Percentiles rank a stretch among this genome's conserved stretches.
Conservation (phyloP, 2,888 invertebrate species). For the Listrodromus nycthemerus region DNA sequence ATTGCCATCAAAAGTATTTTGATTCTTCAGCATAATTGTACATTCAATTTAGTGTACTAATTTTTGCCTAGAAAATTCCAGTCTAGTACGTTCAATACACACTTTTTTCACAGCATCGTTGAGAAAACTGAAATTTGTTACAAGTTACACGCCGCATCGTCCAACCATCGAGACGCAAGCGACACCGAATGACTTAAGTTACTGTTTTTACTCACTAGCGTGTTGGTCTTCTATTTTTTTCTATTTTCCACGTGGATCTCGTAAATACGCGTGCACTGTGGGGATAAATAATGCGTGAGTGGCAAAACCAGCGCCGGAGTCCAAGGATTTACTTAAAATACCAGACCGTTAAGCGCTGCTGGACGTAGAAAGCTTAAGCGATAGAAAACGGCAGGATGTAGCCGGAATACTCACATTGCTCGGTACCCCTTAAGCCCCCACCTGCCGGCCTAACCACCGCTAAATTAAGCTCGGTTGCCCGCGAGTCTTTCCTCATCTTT, state of each 20-base stretch:
- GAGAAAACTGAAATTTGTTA: too few species aligned
- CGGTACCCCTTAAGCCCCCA: constrained; percentile 38
- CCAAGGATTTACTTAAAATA: constrained; percentile 74
- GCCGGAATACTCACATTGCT: constrained; percentile 34
- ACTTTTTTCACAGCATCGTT: too few species aligned
- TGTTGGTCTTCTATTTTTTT: constrained; percentile 32
- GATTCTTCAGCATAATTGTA: too few species aligned
- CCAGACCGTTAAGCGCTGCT: constrained; percentile 71
- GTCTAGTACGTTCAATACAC: too few species aligned
- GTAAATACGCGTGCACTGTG: constrained; percentile 53
- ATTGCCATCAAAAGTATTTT: too few species aligned
- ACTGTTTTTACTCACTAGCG: background rate
- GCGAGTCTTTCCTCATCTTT: constrained; percentile 62
- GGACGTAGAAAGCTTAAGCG: constrained; percentile 74
- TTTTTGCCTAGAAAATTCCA: too few species aligned
- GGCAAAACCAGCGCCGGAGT: constrained; percentile 14
- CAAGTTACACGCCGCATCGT: too few species aligned
- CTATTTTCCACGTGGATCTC: background rate
- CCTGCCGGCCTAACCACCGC: constrained; percentile 35
- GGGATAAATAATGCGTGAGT: constrained; percentile 71
- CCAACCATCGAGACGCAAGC: too few species aligned
- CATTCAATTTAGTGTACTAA: too few species aligned
- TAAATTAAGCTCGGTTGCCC: constrained; percentile 66
- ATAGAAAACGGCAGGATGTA: constrained; percentile 37
- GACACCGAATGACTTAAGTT: background rate